Percentiles rank a stretch among this genome's conserved stretches.
Conservation (phyloP, 1,140 invertebrate genomes). For the Drosophila murphyi region DNA sequence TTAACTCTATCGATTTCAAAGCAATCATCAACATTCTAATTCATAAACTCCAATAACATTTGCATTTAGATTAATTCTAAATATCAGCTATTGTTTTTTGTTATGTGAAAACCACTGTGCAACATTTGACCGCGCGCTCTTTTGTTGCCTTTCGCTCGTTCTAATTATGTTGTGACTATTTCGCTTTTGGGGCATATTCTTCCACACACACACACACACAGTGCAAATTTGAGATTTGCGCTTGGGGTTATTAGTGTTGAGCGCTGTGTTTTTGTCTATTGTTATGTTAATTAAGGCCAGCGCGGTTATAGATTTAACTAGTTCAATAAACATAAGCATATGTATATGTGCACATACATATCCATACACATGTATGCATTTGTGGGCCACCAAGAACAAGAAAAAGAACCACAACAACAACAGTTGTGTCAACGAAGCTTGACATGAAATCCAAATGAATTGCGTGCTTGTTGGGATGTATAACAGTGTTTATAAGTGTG, state of each 20-base stretch:
- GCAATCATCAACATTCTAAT: slow-evolving; percentile 18
- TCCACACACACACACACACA: slow-evolving; percentile 4
- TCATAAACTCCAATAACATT: slow-evolving; percentile 44
- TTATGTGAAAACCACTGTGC: slow-evolving; percentile 55
- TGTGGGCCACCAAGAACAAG: slow-evolving; percentile 29
- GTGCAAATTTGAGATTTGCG: slow-evolving; percentile 21
- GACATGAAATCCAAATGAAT: slow-evolving; percentile 48
- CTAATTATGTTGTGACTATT: slow-evolving; percentile 65
- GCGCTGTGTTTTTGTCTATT: slow-evolving; percentile 53
- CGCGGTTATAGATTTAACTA: slow-evolving; percentile 69
- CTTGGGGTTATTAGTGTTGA: slow-evolving; percentile 53
- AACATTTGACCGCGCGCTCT: slow-evolving; percentile 49
- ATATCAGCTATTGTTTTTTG: slow-evolving; percentile 22
- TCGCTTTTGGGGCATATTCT: slow-evolving; percentile 58
- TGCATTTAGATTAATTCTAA: slow-evolving; percentile 47
- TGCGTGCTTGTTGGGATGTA: not conserved
- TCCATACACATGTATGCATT: slow-evolving; percentile 6
- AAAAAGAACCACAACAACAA: slow-evolving; percentile 27
- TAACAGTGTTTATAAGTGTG: not conserved
- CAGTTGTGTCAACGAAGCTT: slow-evolving; percentile 36
- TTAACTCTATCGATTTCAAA: not conserved
- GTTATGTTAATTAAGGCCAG: slow-evolving; percentile 79
- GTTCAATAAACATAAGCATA: slow-evolving; percentile 61
- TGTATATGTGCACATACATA: not conserved
- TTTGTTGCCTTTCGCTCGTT: slow-evolving; percentile 66